Evolutionary conservation across 2,797 vertebrate species (phyloP).

Genomic region (Pantherophis alleghaniensis): DNA sequence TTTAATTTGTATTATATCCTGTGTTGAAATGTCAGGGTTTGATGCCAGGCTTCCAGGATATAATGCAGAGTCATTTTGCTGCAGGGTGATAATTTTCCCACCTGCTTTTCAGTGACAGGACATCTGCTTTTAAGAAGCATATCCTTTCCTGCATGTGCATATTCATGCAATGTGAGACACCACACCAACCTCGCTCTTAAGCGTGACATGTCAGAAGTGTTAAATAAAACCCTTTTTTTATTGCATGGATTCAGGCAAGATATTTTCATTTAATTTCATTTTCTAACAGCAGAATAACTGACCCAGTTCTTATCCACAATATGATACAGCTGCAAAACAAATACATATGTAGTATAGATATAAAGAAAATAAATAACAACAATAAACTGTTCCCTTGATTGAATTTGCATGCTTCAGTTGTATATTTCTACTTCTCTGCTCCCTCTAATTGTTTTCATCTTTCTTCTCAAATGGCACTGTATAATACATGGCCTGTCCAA

Average conservation of each 20-base stretch:
- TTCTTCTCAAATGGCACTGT: neutral
- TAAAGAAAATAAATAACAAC: neutral
- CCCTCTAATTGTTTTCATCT: neutral
- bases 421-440: neutral
- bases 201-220: neutral
- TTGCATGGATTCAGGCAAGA: neutral
- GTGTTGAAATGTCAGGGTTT: neutral
- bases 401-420: neutral
- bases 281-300: neutral
- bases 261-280: neutral
- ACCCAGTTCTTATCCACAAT: neutral
- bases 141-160: neutral
- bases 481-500: neutral
- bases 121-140: neutral
- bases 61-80: constrained; percentile 1
- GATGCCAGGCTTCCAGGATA: neutral
- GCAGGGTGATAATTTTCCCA: neutral
- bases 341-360: neutral
- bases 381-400: neutral
- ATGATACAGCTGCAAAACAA: neutral
- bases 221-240: neutral
- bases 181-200: neutral
- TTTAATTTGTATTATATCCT: neutral
- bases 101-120: neutral
- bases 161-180: neutral